These are phyloP conservation scores for Deroplatys truncata DNA, from an alignment of 2,888 invertebrate species.

Conservation along the genomic window DNA sequence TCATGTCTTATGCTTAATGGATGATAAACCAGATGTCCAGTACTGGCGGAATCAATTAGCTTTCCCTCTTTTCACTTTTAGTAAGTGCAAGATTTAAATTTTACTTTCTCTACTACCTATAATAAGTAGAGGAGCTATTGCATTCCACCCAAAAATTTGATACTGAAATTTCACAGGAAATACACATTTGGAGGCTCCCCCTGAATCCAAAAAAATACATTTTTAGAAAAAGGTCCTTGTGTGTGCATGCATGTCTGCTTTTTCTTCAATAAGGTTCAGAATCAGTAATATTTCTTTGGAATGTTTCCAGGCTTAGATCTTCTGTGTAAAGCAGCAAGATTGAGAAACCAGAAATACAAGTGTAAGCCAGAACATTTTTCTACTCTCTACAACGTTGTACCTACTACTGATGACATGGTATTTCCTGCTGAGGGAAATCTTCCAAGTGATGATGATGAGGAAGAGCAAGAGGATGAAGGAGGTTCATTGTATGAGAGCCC, in stretches of 20 bases:
- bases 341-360: neutral
- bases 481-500: neutral
- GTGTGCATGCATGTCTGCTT: no score
- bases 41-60: neutral
- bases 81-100: no score
- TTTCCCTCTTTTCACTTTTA: neutral
- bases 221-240: no score
- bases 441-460: neutral
- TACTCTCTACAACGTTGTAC: neutral
- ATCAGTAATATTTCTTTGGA: no score
- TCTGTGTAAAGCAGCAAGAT: neutral
- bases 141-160: no score
- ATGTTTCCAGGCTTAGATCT: neutral
- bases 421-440: neutral
- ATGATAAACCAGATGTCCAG: neutral
- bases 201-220: no score
- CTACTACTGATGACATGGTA: neutral
- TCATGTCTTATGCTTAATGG: neutral
- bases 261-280: no score
- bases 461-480: no score
- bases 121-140: no score
- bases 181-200: no score
- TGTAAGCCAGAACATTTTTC: neutral
- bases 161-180: no score
- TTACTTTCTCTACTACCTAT: no score